A percentile compares a stretch with the other conserved stretches of the same genome.
These are phyloP conservation scores for Lepidocyrtinus sp. DNA, from an alignment of 2,888 invertebrate genomes.

Conservation along the genomic window DNA sequence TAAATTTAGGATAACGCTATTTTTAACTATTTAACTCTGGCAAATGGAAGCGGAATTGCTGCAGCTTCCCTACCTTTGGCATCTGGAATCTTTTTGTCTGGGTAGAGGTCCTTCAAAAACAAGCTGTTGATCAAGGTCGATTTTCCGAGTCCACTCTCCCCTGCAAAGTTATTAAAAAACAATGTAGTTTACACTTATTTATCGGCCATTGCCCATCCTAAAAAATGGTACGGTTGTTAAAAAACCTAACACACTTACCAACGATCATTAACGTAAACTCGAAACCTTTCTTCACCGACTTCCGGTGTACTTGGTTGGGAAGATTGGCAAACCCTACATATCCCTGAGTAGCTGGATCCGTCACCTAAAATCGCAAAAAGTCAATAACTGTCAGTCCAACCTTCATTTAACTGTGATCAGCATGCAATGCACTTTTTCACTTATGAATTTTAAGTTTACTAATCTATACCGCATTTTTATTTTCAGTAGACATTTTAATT, in stretches of 20 bases:
- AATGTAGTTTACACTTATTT: not conserved
- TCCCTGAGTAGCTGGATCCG: constrained; percentile 32
- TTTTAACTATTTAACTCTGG: too few relatives aligned
- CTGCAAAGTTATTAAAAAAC: constrained; percentile 69
- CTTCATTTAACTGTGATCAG: too few relatives aligned
- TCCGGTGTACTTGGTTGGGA: constrained; percentile 96
- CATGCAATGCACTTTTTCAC: too few relatives aligned
- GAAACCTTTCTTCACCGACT: constrained; percentile 97
- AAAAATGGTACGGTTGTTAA: not conserved
- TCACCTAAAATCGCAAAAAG: too few relatives aligned
- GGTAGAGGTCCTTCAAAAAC: constrained; percentile 95
- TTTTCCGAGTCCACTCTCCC: constrained; percentile 92
- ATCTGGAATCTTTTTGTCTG: constrained; percentile 78
- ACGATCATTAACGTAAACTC: constrained; percentile 98
- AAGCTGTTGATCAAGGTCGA: constrained; percentile 96
- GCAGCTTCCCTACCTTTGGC: constrained; percentile 69
- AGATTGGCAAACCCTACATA: constrained; percentile 96
- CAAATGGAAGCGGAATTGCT: too few relatives aligned
- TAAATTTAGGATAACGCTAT: too few relatives aligned
- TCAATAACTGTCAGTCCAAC: too few relatives aligned
- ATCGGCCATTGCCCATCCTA: not conserved
- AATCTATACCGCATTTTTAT: constrained; percentile 25
- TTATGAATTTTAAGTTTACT: too few relatives aligned
- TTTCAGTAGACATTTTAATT: constrained; percentile 37
- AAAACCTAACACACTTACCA: constrained; percentile 73